Base-by-base conservation (phyloP, 2,888 invertebrate species). In the Apodemia zela region DNA sequence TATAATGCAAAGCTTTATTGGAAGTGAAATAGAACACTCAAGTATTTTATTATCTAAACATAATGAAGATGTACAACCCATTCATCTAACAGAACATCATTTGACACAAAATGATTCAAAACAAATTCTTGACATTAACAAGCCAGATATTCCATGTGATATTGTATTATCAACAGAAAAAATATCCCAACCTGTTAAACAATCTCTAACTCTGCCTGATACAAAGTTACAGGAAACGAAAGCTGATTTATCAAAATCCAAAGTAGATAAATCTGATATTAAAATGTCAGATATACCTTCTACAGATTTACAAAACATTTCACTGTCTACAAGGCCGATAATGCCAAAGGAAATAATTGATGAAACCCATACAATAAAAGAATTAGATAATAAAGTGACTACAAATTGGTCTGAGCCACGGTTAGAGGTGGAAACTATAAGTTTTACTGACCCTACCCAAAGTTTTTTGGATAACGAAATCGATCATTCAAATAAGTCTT, bases 11-110 rank as follows among this genome's bases (percentile, higher is more conserved):
- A 73, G 64, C 38, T 70, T 82, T 5, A 75, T 84, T 35, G 76
- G 67, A 8, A 80, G 73, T 69, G 82, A 84, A 66, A 74, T 73
- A 21, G 76, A 75, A 8, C 76, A 83, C 57, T 76, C 78, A 4
- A 42, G 57, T 13, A 11, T 25, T 15, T 58, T 62, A 38, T 10
- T 25, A 42, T 5, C 17, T 25, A 25, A 62, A n/a, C n/a, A 8
- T 5, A 47, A 60, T 38, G 15, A 38, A 49, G 33, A n/a, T 18
- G 6, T 17, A 29, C 21, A 21, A 51, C 4, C 25, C 1, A 13
- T 6, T 11, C 51, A 8, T 13, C 4, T 5, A 13, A 6, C 21
- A 51, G 6, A 18, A 51, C 5, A 51, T 21, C 13, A 51, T 13
- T 21, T 21, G 4, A 5, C 21, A 15, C 21, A 42, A 15, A 42